Evolutionary conservation across 2,113 vertebrate species (phyloP), one percentile per base, ranked within the genome.

Genomic region (Chionomys nivalis): DNA sequence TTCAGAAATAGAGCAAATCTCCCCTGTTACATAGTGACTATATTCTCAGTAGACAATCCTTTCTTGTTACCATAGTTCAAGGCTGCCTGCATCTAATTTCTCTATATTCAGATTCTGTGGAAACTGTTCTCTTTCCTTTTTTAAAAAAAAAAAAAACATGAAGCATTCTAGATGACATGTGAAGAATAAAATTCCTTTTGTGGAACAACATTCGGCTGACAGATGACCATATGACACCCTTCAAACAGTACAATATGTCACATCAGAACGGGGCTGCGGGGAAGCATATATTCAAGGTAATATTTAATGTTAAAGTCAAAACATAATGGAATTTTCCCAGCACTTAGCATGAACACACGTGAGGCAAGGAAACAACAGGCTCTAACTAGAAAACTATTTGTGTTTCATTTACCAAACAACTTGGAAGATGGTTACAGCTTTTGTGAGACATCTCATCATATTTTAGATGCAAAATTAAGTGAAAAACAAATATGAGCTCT

Each of bases 171-270:
- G 94, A 97, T 75, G 97, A 97, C 76, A 55, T 89, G 65, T 96
- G 94, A 97, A 93, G 66, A 81, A 94, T 91, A 97, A 98, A 97
- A 97, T 95, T 42, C 72, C 95, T 97, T 88, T 31, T 63, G 89
- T 97, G 93, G 96, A 98, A 97, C 79, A 97, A 95, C 73, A 97
- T 94, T 89, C 93, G 0, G 85, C 63, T 98, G 95, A 97, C 78
- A 96, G 91, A 97, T 94, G 97, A 97, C 66, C 95, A 91, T 98
- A 93, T 19, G 66, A 96, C 77, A 95, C 94, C 82, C 97, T 94
- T 97, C 96, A 98, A 98, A 97, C n/a, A 91, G 39, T 94, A 92
- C 47, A 78, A 93, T 90, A 98, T 98, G 96, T 97, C 89, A 97
- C 97, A 97, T 96, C 86, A 92, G 70, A 96, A 75, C 3, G 47